Percentiles rank a stretch among this genome's conserved stretches.
phyloP scores from a whole-genome alignment of 2,797 vertebrate genomes.

The Prionace glauca region DNA sequence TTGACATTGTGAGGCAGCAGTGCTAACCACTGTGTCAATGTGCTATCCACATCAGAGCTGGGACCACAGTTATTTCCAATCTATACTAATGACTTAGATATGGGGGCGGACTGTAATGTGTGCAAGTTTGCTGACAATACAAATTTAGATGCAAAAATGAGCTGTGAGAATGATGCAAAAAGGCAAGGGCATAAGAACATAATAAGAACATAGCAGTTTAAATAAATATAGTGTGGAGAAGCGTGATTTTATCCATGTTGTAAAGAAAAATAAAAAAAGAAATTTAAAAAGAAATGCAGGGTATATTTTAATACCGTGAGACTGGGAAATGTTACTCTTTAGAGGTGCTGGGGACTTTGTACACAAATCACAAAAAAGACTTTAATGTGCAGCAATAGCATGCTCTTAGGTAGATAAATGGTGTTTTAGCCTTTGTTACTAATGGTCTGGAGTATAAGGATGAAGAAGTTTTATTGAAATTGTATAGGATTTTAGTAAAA shows the following conservation, averaged over 20 bases:
- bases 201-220: neutral
- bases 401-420: neutral
- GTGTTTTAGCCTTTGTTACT: neutral
- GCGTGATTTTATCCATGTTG: neutral
- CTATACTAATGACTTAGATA: neutral
- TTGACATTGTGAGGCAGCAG: too few relatives aligned
- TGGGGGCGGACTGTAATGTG: neutral
- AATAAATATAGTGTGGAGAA: neutral
- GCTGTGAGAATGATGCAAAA: neutral
- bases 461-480: too few relatives aligned
- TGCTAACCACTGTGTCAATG: too few relatives aligned
- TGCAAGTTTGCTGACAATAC: neutral
- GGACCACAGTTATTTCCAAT: neutral
- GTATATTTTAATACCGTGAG: neutral
- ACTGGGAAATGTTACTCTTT: neutral
- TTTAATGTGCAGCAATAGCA: neutral
- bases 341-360: neutral
- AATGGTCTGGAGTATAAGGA: neutral
- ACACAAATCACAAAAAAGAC: neutral
- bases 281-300: neutral
- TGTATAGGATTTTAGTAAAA: neutral
- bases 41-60: too few relatives aligned
- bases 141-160: neutral
- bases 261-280: neutral
- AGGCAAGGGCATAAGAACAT: neutral